Conservation (phyloP, 1,140 invertebrate species). For the Ips typographus region DNA sequence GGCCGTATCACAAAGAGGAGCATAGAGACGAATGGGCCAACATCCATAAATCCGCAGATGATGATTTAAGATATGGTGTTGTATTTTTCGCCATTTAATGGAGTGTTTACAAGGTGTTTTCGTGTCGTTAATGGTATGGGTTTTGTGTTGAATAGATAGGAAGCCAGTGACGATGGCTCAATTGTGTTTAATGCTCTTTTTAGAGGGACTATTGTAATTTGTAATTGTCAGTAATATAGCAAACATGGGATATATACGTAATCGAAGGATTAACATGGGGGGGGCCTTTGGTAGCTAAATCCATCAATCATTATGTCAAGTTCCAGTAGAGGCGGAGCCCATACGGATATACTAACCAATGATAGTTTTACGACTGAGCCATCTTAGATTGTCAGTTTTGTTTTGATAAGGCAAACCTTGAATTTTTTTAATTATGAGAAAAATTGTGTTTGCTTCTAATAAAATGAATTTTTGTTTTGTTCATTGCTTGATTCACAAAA, state of each 20-base stretch:
- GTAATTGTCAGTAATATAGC: no score
- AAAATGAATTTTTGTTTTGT: no score
- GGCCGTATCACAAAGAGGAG: conserved; percentile 32
- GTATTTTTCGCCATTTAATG: conserved; percentile 48
- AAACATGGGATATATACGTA: no score
- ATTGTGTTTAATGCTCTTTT: conserved; percentile 13
- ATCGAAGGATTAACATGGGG: conserved; percentile 4
- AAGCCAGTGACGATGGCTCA: not conserved
- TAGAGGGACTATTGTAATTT: no score
- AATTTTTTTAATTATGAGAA: no score
- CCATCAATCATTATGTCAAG: conserved; percentile 48
- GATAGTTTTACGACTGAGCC: conserved; percentile 61
- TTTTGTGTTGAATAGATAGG: not conserved
- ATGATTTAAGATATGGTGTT: conserved; percentile 50
- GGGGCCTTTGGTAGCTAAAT: conserved; percentile 33
- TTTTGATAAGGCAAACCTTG: not conserved
- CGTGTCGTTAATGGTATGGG: conserved; percentile 23
- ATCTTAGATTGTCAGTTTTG: conserved; percentile 54
- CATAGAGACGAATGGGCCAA: conserved; percentile 38
- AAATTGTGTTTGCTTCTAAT: no score
- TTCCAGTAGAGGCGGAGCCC: conserved; percentile 58
- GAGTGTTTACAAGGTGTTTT: conserved; percentile 47
- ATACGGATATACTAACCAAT: conserved; percentile 62
- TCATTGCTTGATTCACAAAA: no score
- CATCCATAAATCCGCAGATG: conserved; percentile 49